Base-by-base conservation (phyloP, 92 coral and sea anemone genomes). In the Montipora capitata region DNA sequence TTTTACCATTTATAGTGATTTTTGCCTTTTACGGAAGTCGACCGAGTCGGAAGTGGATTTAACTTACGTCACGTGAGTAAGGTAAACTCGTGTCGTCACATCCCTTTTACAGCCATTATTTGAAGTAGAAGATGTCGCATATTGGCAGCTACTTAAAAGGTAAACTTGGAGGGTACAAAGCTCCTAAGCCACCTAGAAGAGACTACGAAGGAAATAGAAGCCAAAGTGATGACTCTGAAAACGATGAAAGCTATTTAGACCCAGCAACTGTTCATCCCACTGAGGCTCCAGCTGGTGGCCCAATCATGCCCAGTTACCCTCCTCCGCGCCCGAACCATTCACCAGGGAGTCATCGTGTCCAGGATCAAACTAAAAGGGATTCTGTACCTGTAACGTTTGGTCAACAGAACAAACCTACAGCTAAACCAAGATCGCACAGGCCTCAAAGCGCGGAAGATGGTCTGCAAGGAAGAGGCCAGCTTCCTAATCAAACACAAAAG, bases 241-340 rank as follows among this genome's bases (percentile, higher is more conserved):
- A 87, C 48, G 98, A 95, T 5, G 98, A 89, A 17, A 78, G 93
- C 16, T 97, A 97, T 63, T 81, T 92, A 71, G 99, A 97, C 73
- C 99, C 99, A 17, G 68, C 98, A 1, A 78, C 88, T 4, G 52
- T 91, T 13, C 99, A 97, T 80, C 77, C 99, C 0, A 92, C 96
- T 5, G 88, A 80, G 0, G 96, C 96, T 3, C 96, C 98, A 5
- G 85, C 83, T 17, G 73, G 87, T 2, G 75, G 86, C 44, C 85
- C 94, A 14, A 82, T 91, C 38, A 96, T 94, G 90, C 99, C 99
- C 2, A 96, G 86, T 66, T 98, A 98, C 76, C 99, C 99, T 78
- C 99, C 99, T 89, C 99, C 99, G 4, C 86, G 99, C 63, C 99
- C 99, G 41, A 91, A 96, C 27, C 99, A 97, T 87, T 95, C 98